phyloP scores from a whole-genome alignment of 2,797 vertebrate species.

The Cryptoblepharus egeriae region DNA sequence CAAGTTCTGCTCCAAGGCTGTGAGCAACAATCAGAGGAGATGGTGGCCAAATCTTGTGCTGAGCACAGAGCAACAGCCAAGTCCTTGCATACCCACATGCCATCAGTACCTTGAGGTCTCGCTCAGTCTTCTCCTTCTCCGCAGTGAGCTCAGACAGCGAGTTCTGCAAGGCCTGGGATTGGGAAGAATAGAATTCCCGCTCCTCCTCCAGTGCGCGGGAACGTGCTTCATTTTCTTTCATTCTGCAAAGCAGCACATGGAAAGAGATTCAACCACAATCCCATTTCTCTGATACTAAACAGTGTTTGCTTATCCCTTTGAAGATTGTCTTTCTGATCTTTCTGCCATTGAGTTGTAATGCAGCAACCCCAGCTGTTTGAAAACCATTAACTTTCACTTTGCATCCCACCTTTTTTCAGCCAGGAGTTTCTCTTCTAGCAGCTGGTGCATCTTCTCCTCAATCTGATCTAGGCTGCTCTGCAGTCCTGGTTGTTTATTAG shows the following conservation, averaged over 20 bases:
- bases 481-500: slow-evolving; percentile 76
- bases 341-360: background rate
- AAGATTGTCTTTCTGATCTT: too few relatives aligned
- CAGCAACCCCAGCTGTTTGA: background rate
- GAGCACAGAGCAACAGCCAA: background rate
- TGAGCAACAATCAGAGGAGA: too few relatives aligned
- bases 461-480: slow-evolving; percentile 88
- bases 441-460: slow-evolving; percentile 91
- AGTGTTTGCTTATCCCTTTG: background rate
- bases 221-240: slow-evolving; percentile 88
- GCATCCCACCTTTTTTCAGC: slow-evolving; percentile 87
- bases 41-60: too few relatives aligned
- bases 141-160: slow-evolving; percentile 90
- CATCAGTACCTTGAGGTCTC: slow-evolving; percentile 90
- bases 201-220: slow-evolving; percentile 89
- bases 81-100: background rate
- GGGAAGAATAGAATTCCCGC: slow-evolving; percentile 89
- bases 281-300: background rate
- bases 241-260: slow-evolving; percentile 73
- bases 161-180: slow-evolving; percentile 89
- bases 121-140: slow-evolving; percentile 93
- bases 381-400: background rate
- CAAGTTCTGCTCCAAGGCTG: background rate
- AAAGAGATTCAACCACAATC: background rate
- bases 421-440: slow-evolving; percentile 89